Conservation (phyloP, 2,888 invertebrate species). For the Campoplex capitator region DNA sequence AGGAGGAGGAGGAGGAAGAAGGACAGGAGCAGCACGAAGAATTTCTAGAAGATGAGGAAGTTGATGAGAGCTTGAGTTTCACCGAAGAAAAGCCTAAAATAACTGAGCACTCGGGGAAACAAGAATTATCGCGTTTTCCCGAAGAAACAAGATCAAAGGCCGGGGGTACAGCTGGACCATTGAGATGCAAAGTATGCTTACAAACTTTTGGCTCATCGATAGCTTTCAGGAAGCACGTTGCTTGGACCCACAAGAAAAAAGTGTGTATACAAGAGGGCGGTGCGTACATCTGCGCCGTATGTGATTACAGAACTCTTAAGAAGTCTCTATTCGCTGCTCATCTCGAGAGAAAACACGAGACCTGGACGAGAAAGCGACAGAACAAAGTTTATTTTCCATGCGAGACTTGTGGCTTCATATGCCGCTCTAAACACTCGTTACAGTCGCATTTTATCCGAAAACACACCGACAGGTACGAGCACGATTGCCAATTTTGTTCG, state of each 20-base stretch:
- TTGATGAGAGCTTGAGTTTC: neutral
- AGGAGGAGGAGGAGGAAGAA: slow-evolving; percentile 55
- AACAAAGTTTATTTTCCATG: slow-evolving; percentile 79
- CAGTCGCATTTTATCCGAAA: slow-evolving; percentile 83
- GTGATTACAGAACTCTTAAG: slow-evolving; percentile 80
- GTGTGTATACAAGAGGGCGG: slow-evolving; percentile 82
- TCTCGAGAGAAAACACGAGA: slow-evolving; percentile 81
- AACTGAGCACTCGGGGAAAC: neutral
- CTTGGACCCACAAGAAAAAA: slow-evolving; percentile 82
- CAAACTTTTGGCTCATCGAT: slow-evolving; percentile 79
- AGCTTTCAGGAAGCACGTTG: slow-evolving; percentile 81
- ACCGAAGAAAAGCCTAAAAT: neutral
- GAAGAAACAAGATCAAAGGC: neutral
- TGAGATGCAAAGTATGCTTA: slow-evolving; percentile 81
- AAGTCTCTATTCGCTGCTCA: slow-evolving; percentile 80
- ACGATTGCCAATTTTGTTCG: slow-evolving; percentile 80
- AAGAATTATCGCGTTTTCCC: neutral
- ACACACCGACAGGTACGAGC: slow-evolving; percentile 82
- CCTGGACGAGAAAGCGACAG: slow-evolving; percentile 77
- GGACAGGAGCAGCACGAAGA: slow-evolving; percentile 16
- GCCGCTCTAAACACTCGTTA: slow-evolving; percentile 82
- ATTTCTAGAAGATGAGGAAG: neutral
- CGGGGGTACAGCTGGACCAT: slow-evolving; percentile 50
- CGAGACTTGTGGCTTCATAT: slow-evolving; percentile 81
- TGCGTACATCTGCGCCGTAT: slow-evolving; percentile 81